These are phyloP conservation scores for Coccyzus lansbergi DNA, from an alignment of 2,797 vertebrate species.

Conservation along the genomic window DNA sequence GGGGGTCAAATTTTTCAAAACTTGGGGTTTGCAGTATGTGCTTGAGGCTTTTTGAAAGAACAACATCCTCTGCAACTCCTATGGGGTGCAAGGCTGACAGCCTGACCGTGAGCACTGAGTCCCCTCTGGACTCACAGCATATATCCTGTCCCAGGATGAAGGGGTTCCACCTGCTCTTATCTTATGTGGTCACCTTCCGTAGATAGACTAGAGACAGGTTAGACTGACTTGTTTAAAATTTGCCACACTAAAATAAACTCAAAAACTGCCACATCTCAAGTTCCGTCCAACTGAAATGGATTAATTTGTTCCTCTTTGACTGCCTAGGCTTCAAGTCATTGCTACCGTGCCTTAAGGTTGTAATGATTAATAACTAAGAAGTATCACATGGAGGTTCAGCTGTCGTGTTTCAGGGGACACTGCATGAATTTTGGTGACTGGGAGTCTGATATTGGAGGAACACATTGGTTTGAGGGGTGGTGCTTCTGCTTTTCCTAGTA, in stretches of 20 bases:
- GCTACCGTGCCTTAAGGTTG: accelerated
- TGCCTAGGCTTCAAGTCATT: neutral
- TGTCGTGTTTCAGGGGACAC: neutral
- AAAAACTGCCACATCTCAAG: neutral
- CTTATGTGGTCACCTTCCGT: accelerated
- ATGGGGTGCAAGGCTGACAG: neutral
- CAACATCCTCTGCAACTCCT: neutral
- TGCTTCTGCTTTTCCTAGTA: neutral
- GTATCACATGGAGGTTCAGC: neutral
- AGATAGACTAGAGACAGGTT: neutral
- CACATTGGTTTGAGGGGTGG: neutral
- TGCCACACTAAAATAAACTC: neutral
- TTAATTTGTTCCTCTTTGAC: neutral
- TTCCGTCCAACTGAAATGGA: neutral
- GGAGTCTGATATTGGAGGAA: neutral
- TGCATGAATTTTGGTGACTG: neutral
- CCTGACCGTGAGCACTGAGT: neutral
- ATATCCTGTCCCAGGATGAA: accelerated
- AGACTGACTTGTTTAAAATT: neutral
- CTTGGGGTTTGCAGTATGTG: neutral
- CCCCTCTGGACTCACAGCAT: accelerated
- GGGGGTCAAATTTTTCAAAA: neutral
- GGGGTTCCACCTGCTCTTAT: neutral
- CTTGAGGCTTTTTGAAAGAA: neutral
- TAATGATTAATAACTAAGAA: neutral